These are phyloP conservation scores for Austrolebias charrua DNA, from an alignment of 2,797 vertebrate genomes.

Conservation along the genomic window DNA sequence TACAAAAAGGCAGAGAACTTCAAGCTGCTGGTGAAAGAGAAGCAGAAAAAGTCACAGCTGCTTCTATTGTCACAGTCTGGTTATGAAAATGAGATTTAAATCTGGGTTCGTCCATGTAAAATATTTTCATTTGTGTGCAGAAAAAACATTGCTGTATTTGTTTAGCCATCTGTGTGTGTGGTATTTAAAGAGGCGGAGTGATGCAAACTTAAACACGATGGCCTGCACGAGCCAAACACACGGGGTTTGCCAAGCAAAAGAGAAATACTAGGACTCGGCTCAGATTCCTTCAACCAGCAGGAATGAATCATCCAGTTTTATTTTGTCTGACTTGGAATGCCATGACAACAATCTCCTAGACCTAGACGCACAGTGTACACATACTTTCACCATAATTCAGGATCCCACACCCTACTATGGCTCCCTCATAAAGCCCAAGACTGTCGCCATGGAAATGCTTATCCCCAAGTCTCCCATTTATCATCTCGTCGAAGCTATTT, in stretches of 20 bases:
- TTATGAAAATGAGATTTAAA: constrained; percentile 32
- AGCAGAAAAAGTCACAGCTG: not conserved
- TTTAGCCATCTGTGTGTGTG: constrained; percentile 23
- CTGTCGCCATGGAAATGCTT: constrained; percentile 70
- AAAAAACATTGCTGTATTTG: constrained; percentile 12
- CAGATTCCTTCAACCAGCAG: constrained; percentile 17
- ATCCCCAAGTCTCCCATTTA: constrained; percentile 50
- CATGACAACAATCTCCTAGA: constrained; percentile 24
- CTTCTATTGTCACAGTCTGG: not conserved
- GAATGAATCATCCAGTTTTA: no score
- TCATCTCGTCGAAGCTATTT: constrained; percentile 68
- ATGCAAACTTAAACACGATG: constrained; percentile 8
- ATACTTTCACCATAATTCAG: constrained; percentile 24
- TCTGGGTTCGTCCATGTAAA: constrained; percentile 12
- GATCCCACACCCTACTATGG: constrained; percentile 21
- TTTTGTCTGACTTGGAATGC: constrained; percentile 13
- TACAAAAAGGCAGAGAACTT: constrained; percentile 10
- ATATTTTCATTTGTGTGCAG: constrained; percentile 21
- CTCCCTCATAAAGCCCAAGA: constrained; percentile 25
- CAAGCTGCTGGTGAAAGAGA: constrained; percentile 1
- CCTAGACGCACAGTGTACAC: constrained; percentile 26
- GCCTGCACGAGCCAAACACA: not conserved
- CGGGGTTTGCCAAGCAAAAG: constrained; percentile 18
- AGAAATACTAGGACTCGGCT: constrained; percentile 1
- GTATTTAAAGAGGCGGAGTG: not conserved